These are phyloP conservation scores for Gulo gulo DNA, from an alignment of 2,113 vertebrate species.

Conservation along the genomic window DNA sequence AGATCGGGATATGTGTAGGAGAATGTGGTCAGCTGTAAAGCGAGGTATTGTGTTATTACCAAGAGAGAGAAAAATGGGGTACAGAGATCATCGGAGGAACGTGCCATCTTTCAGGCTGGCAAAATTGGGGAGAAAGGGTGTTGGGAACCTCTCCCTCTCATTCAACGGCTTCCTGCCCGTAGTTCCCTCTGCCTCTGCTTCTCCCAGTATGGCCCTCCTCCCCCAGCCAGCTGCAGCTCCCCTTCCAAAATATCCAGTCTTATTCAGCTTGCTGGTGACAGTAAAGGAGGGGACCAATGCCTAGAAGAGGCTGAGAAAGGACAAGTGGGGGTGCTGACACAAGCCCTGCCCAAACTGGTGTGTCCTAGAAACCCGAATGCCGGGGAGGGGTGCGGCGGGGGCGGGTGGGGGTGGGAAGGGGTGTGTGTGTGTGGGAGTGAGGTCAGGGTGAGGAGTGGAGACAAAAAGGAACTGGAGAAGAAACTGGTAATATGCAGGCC, in stretches of 20 bases:
- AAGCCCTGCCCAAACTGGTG: background rate
- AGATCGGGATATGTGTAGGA: background rate
- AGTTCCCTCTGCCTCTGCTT: conserved; percentile 14
- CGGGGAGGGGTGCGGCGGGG: background rate
- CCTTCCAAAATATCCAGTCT: conserved; percentile 72
- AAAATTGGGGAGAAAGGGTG: background rate
- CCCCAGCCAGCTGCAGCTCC: conserved; percentile 72
- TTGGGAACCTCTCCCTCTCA: background rate
- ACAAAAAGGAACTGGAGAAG: background rate
- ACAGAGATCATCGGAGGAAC: background rate
- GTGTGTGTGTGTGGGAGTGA: background rate
- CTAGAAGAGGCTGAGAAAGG: conserved; percentile 60
- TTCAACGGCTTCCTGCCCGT: background rate
- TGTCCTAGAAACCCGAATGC: background rate
- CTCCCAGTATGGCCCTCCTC: conserved; percentile 22
- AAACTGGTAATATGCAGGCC: background rate
- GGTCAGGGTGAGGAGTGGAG: background rate
- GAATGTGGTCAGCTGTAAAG: background rate
- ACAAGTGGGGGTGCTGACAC: conserved; percentile 58
- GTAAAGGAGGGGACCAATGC: conserved; percentile 55
- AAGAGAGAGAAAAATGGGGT: background rate
- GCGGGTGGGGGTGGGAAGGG: accelerated
- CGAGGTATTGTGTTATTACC: background rate
- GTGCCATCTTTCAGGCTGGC: background rate
- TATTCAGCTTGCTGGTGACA: conserved; percentile 62